These are phyloP conservation scores for Hoplostethus atlanticus DNA, from an alignment of 2,797 vertebrate genomes.

Conservation along the genomic window DNA sequence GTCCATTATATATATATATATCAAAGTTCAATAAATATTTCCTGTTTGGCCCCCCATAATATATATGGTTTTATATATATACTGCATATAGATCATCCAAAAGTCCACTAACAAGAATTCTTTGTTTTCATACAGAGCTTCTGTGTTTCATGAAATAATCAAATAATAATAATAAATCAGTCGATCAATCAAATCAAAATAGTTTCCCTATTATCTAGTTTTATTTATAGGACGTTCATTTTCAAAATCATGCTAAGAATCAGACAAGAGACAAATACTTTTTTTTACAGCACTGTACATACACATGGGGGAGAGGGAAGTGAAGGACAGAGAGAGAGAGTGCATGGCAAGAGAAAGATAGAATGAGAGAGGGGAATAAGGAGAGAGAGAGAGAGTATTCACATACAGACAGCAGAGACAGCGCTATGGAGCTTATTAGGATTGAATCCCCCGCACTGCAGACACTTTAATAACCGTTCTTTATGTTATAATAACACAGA, in stretches of 20 bases:
- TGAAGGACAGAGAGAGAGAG: conserved; percentile 4
- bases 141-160: too few relatives aligned
- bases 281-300: background rate
- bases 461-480: conserved; percentile 89
- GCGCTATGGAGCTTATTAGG: conserved; percentile 85
- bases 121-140: too few relatives aligned
- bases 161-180: too few relatives aligned
- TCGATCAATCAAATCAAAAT: background rate
- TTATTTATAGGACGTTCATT: conserved; percentile 20
- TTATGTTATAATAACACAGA: conserved; percentile 87
- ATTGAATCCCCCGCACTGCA: conserved; percentile 85
- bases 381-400: conserved; percentile 22
- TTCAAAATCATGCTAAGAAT: conserved; percentile 14
- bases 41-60: too few relatives aligned
- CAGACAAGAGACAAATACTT: conserved; percentile 26
- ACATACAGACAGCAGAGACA: conserved; percentile 65
- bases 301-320: background rate
- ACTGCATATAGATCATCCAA: too few relatives aligned
- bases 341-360: conserved; percentile 18
- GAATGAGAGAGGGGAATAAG: conserved; percentile 41
- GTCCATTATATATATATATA: too few relatives aligned
- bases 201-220: background rate
- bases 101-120: too few relatives aligned
- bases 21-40: too few relatives aligned
- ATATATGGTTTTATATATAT: too few relatives aligned